Conservation (phyloP, 1,140 invertebrate genomes). For the Linepithema humile region DNA sequence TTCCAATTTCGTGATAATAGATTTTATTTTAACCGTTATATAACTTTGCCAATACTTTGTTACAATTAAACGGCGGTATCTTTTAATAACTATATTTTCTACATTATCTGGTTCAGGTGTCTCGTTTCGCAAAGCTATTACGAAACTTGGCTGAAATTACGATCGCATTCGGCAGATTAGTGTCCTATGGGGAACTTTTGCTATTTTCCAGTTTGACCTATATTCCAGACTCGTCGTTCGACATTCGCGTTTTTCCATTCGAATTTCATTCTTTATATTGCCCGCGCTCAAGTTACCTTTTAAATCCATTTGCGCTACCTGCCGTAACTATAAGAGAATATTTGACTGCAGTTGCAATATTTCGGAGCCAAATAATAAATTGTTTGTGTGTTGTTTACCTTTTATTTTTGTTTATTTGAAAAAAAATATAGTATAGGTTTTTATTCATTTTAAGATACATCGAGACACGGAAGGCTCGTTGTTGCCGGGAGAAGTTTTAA, state of each 20-base stretch:
- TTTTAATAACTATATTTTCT: slow-evolving; percentile 47
- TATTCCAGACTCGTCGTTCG: slow-evolving; percentile 25
- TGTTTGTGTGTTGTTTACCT: not conserved
- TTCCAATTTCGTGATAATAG: not conserved
- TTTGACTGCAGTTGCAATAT: not conserved
- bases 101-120: slow-evolving; percentile 24
- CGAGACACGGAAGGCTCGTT: too few species aligned
- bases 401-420: not conserved
- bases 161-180: slow-evolving; percentile 37
- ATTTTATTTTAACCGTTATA: not conserved
- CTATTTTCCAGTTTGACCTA: slow-evolving; percentile 58
- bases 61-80: slow-evolving; percentile 13
- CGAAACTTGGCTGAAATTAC: slow-evolving; percentile 53
- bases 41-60: not conserved
- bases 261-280: slow-evolving; percentile 7
- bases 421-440: not conserved
- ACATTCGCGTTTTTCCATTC: slow-evolving; percentile 42
- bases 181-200: slow-evolving; percentile 51
- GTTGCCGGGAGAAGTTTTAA: not conserved
- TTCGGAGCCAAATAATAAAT: not conserved
- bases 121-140: slow-evolving; percentile 37
- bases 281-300: not conserved
- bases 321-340: not conserved
- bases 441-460: not conserved
- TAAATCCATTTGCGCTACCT: not conserved